Conservation (phyloP, 2,888 invertebrate species). For the Spisula solida region DNA sequence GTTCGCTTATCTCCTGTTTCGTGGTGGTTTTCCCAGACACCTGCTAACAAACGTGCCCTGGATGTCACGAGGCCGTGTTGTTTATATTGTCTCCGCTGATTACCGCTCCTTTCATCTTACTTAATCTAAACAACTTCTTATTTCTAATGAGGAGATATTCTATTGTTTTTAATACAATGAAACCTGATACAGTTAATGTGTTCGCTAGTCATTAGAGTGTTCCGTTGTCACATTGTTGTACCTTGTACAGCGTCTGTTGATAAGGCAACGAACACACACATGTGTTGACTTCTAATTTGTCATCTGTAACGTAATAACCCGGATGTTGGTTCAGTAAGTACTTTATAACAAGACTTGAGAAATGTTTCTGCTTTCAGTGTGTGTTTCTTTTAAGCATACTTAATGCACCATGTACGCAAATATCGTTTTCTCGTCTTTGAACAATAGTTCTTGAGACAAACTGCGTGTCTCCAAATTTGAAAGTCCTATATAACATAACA, state of each 20-base stretch:
- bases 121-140: slow-evolving; percentile 62
- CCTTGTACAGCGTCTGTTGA: slow-evolving; percentile 27
- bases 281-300: slow-evolving; percentile 21
- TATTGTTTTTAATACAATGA: slow-evolving; percentile 57
- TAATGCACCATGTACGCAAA: background rate
- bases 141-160: slow-evolving; percentile 56
- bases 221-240: slow-evolving; percentile 50
- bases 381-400: background rate
- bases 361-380: background rate
- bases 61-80: slow-evolving; percentile 49
- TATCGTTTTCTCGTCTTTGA: background rate
- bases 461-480: no score
- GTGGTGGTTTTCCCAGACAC: slow-evolving; percentile 54
- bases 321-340: slow-evolving; percentile 20
- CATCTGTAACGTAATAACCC: background rate
- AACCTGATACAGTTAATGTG: slow-evolving; percentile 55
- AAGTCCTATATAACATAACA: no score
- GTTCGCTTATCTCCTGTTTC: background rate
- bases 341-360: background rate
- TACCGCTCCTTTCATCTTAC: slow-evolving; percentile 59
- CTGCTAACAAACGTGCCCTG: slow-evolving; percentile 42
- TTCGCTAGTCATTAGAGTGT: slow-evolving; percentile 22
- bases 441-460: background rate
- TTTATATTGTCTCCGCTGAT: slow-evolving; percentile 59
- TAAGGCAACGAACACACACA: slow-evolving; percentile 40